Evolutionary conservation across 2,888 invertebrate genomes (phyloP), one percentile per base, ranked within the genome.

Genomic region (Nymphalis polychloros): DNA sequence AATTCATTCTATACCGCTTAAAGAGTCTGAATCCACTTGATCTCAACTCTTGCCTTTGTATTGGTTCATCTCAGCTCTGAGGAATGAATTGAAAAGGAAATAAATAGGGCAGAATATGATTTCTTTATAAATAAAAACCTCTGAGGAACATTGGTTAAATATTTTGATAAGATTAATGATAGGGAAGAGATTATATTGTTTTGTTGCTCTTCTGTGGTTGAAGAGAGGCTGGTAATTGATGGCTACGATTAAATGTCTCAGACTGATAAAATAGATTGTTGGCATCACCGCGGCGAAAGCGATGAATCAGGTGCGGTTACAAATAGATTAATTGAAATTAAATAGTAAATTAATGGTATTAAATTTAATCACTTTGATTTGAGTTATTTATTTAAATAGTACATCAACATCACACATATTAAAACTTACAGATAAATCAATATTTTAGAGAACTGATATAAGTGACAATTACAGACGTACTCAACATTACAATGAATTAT

Each of bases 181-280:
- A 67, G 67, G 63, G 63, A 67, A 67, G 57, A 68, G 67, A 69
- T 65, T 72, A 73, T 72, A 69, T 72, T 73, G 70, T 72, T 61
- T 70, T 47, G 70, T 64, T 67, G 70, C 67, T 55, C 16, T 52
- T 65, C 57, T 73, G 64, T n/a, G 64, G 63, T 62, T 57, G 68
- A 55, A 41, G 47, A 68, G 48, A 48, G 61, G 47, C 47, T 31
- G 35, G 62, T 67, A 79, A 79, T 78, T 78, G 77, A 80, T 81
- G 72, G 72, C 72, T 52, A 71, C 74, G 76, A 78, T 78, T 78
- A 79, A 77, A 73, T 70, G 76, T 75, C 75, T 73, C 72, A 10
- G 57, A 72, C 71, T 69, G 70, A 71, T 75, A 78, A 41, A 41
- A 77, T 75, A 72, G 72, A 77, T 77, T 67, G 76, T 75, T 77